Base-by-base conservation (phyloP, 1,140 invertebrate genomes). In the Aphaenogaster ashmeadi region DNA sequence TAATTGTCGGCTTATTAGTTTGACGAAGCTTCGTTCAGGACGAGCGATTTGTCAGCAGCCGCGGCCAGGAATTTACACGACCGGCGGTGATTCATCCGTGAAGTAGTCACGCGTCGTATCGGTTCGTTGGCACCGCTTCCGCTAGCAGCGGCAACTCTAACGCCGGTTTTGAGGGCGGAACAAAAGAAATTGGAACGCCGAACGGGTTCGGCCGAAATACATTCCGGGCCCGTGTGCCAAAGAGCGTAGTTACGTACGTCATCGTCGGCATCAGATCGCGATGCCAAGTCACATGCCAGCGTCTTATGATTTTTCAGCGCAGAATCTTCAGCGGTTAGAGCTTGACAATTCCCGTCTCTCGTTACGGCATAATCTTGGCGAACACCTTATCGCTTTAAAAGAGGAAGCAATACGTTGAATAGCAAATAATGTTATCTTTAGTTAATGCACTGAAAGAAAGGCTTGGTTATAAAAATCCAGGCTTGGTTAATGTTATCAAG, bases 141-240 rank as follows among this genome's bases (percentile, higher is more conserved):
- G 41, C 36, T 13, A 27, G 77, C 44, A 27, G 33, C 54, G 47
- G 44, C 27, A 58, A 62, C 66, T 75, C 81, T 89, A 91, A 89
- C 90, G 90, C 89, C 90, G 78, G 78, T 91, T 88, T 90, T 87
- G 87, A 88, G 87, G 84, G 78, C 78, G 84, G 62, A 89, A 89
- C 80, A 90, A 90, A 91, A 91, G 81, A 86, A 91, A 91, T 86
- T 88, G 77, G 90, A 90, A 52, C 90, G 66, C 33, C 21, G 54
- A 36, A 33, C 38, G 2, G 21, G 21, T 54, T 21, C 41, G 21
- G 66, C 50, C 47, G 84, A 86, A 85, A 77, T 77, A 80, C 79
- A 91, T 75, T 75, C 52, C 27, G 33, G 36, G 21, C 67, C 27
- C 50, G 33, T 54, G 74, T 86, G 89, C 89, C 89, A 90, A 90